These are phyloP conservation scores for cat (Felis catus) DNA, from an alignment of 2,113 vertebrate genomes.

Conservation along the genomic window F.catus_Fca126_mat1.0 CM031411.1:18794001-18794500, in stretches of 20 bases:
- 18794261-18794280: neutral
- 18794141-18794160: neutral
- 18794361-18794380: neutral
- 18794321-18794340: neutral
- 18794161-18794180: neutral
- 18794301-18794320: neutral
- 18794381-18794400: neutral
- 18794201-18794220: neutral
- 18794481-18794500: neutral
- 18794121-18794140: slow-evolving; percentile 20
- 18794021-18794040: slow-evolving; percentile 45
- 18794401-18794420: neutral
- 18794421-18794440: neutral
- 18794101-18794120: neutral
- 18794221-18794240: neutral
- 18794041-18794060: neutral
- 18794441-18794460: neutral
- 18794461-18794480: neutral
- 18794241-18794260: neutral
- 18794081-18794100: neutral
- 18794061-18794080: slow-evolving; percentile 59
- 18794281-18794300: neutral
- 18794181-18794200: neutral
- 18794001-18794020: slow-evolving; percentile 40
- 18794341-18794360: neutral